phyloP scores from a whole-genome alignment of 2,113 vertebrate species.

The Thalassarche chlororhynchos region DNA sequence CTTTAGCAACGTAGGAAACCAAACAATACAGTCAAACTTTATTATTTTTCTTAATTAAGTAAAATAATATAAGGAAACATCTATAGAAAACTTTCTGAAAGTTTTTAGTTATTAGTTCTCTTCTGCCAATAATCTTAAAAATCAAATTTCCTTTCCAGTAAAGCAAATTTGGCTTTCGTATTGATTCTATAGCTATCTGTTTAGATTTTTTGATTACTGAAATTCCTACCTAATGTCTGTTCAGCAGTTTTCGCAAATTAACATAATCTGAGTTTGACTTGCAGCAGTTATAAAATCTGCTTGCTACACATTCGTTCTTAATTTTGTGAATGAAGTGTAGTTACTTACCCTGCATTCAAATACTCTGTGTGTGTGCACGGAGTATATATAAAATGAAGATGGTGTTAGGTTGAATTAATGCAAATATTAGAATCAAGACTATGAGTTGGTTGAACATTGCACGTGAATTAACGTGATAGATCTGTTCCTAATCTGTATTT shows the following conservation, averaged over 20 bases:
- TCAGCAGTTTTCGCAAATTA: background rate
- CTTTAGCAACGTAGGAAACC: background rate
- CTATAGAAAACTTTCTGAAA: background rate
- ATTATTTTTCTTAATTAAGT: background rate
- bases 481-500: background rate
- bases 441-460: background rate
- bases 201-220: background rate
- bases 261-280: background rate
- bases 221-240: background rate
- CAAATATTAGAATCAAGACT: background rate
- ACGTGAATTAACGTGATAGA: rapidly evolving
- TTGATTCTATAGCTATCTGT: background rate
- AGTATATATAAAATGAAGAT: background rate
- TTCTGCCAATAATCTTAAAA: background rate
- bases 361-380: background rate
- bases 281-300: background rate
- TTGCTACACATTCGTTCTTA: background rate
- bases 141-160: background rate
- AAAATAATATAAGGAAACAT: background rate
- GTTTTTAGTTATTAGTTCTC: background rate
- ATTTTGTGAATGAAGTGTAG: background rate
- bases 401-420: background rate
- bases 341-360: background rate
- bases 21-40: background rate
- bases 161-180: background rate